Conservation (phyloP, 2,113 vertebrate species). For the Chrysemys picta region DNA sequence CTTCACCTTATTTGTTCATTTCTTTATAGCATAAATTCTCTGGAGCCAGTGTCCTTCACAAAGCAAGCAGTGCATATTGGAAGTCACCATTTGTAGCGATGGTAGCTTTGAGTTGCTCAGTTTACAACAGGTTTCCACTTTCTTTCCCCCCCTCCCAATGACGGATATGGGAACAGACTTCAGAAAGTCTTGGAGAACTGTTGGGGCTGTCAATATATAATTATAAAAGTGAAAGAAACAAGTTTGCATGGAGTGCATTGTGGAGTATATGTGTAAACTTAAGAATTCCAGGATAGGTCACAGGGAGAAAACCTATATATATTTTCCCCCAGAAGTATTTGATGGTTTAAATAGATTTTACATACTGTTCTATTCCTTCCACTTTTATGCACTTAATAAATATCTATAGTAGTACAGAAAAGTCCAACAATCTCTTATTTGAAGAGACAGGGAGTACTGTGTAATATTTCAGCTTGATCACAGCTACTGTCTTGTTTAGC, state of each 20-base stretch:
- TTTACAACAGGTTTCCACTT: neutral
- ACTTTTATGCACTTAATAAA: neutral
- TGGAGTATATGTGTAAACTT: neutral
- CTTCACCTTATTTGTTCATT: neutral
- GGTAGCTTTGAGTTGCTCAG: neutral
- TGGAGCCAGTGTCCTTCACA: neutral
- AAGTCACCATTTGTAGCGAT: too few relatives aligned
- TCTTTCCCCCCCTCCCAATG: neutral
- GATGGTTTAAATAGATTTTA: neutral
- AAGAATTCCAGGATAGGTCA: neutral
- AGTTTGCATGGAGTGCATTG: neutral
- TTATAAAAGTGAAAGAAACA: neutral
- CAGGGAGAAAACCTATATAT: neutral
- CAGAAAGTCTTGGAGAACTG: neutral
- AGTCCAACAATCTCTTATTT: neutral
- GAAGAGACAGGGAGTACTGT: fast-evolving
- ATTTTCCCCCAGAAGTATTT: neutral
- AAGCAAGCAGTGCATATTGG: neutral
- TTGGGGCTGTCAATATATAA: neutral
- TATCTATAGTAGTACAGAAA: neutral
- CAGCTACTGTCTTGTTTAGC: neutral
- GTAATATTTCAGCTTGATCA: neutral
- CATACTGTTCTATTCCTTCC: neutral
- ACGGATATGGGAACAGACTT: neutral
- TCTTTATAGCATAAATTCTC: neutral